Conservation (phyloP, 2,888 invertebrate genomes). For the Andrena trimmerana region DNA sequence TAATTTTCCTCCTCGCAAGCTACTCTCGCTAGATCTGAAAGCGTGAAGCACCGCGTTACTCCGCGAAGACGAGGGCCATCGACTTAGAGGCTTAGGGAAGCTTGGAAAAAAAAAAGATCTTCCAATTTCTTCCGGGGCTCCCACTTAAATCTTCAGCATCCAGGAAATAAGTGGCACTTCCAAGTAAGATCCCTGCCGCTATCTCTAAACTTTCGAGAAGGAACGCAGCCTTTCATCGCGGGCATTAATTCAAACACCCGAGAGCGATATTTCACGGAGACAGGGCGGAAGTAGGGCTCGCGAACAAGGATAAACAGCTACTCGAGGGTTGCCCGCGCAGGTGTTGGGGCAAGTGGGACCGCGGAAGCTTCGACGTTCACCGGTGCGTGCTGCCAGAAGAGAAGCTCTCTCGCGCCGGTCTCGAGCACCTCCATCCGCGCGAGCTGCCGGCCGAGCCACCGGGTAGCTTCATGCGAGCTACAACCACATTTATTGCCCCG, state of each 20-base stretch:
- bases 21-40: too few relatives aligned
- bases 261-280: slow-evolving; percentile 1
- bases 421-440: slow-evolving; percentile 42
- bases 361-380: slow-evolving; percentile 42
- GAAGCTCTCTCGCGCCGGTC: slow-evolving; percentile 26
- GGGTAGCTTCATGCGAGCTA: slow-evolving; percentile 55
- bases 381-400: slow-evolving; percentile 46
- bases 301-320: slow-evolving; percentile 27
- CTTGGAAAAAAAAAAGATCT: too few relatives aligned
- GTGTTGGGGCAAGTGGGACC: slow-evolving; percentile 45
- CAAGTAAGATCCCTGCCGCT: neutral
- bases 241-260: slow-evolving; percentile 4
- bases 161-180: neutral
- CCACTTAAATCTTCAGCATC: neutral
- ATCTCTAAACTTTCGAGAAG: neutral
- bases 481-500: slow-evolving; percentile 65
- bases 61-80: too few relatives aligned
- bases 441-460: slow-evolving; percentile 15
- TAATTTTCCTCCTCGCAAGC: too few relatives aligned
- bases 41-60: too few relatives aligned
- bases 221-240: neutral
- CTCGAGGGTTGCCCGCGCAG: slow-evolving; percentile 32
- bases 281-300: neutral
- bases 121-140: too few relatives aligned
- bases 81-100: too few relatives aligned